Conservation (phyloP, 2,888 invertebrate species). For the Chrysodeixis includens region DNA sequence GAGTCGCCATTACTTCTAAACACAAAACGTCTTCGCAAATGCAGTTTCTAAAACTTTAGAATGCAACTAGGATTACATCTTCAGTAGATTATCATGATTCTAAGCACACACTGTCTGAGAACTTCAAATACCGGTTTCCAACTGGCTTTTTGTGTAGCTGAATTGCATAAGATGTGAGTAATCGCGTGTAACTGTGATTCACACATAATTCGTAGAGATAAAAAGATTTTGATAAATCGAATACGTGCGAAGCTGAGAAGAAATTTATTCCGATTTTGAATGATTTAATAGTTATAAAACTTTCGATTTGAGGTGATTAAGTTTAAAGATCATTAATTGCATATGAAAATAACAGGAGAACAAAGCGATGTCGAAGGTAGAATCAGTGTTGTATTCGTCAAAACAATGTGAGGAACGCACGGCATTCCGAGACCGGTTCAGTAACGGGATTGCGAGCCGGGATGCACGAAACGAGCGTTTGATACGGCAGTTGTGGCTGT, state of each 20-base stretch:
- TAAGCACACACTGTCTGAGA: constrained; percentile 44
- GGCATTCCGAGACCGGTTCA: constrained; percentile 73
- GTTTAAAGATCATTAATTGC: neutral
- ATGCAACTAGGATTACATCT: constrained; percentile 48
- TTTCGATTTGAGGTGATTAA: neutral
- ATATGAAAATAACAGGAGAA: constrained; percentile 37
- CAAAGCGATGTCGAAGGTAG: constrained; percentile 56
- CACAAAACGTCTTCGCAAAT: constrained; percentile 40
- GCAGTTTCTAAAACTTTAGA: constrained; percentile 43
- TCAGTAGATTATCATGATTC: constrained; percentile 40
- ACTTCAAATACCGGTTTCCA: constrained; percentile 41
- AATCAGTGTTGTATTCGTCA: constrained; percentile 59
- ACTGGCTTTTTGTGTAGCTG: constrained; percentile 37
- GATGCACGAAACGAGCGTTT: constrained; percentile 66
- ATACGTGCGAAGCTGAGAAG: constrained; percentile 26
- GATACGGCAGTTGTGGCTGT: constrained; percentile 62
- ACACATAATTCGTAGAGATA: constrained; percentile 36
- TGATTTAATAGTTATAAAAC: no score
- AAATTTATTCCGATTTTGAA: no score
- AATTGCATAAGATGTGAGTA: constrained; percentile 56
- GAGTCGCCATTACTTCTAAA: constrained; percentile 39
- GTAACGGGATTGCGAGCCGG: constrained; percentile 75
- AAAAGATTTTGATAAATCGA: constrained; percentile 13
- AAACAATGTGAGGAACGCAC: constrained; percentile 73
- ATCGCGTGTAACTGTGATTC: constrained; percentile 47